These are phyloP conservation scores for Uloborus diversus DNA, from an alignment of 1,140 invertebrate genomes.

Conservation along the genomic window DNA sequence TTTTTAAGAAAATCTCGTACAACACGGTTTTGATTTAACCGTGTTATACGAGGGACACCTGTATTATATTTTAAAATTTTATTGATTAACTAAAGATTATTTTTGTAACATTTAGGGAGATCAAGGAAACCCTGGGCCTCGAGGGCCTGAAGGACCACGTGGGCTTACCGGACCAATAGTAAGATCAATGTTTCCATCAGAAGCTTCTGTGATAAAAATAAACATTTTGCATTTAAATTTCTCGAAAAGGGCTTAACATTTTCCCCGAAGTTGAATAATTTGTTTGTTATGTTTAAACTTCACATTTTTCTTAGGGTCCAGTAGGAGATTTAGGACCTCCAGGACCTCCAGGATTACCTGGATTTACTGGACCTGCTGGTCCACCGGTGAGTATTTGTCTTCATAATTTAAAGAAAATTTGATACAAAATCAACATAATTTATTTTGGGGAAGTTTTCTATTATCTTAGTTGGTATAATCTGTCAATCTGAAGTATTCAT, in stretches of 20 bases:
- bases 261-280: no score
- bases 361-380: slow-evolving; percentile 33
- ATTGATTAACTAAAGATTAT: no score
- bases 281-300: background rate
- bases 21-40: no score
- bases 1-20: no score
- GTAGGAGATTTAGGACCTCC: slow-evolving; percentile 30
- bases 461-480: no score
- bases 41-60: no score
- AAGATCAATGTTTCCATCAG: background rate
- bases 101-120: slow-evolving; percentile 45
- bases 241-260: no score
- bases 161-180: slow-evolving; percentile 32
- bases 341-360: slow-evolving; percentile 41
- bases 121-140: slow-evolving; percentile 28
- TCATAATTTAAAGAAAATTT: background rate
- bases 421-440: background rate
- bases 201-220: no score
- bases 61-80: no score
- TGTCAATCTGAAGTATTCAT: no score
- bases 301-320: slow-evolving; percentile 17
- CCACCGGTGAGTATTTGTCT: slow-evolving; percentile 24
- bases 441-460: no score
- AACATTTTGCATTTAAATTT: no score
- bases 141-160: slow-evolving; percentile 50